Evolutionary conservation across 2,888 invertebrate genomes (phyloP), one percentile per base, ranked within the genome.

Genomic region (Lochmaea crataegi): DNA sequence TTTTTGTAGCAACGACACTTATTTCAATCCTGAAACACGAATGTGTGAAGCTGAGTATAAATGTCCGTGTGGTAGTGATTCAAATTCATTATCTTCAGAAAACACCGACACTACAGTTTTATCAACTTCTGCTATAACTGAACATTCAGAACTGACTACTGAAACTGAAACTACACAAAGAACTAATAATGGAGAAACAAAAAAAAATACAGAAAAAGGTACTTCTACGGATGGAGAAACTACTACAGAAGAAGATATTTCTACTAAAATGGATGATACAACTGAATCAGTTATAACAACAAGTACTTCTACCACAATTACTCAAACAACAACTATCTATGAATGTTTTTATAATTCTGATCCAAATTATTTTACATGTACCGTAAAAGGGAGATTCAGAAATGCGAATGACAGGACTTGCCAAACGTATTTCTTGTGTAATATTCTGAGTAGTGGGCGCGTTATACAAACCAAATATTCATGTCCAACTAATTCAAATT

Each of bases 331-430:
- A 16, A 9, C 61, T 61, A 9, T 11, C 9, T 7, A 26, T 26
- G 61, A 38, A 18, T 69, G 69, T 61, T 42, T 5, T 6, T 48
- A 69, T n/a, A 32, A 26, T 42, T n/a, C 16, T n/a, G 14, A 70
- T 65, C 51, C 70, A 22, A 56, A n/a, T 61, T 61, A 71, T 53
- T 80, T 80, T 69, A 58, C n/a, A 45, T 80, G 80, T 64, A 80
- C 85, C 0, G 72, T 85, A 1, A 85, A 84, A 1, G 89, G 89
- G 0, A 84, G 88, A 77, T 89, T 85, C 61, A 84, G 88, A 0
- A 83, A 89, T 77, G 76, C 84, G 2, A 73, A 83, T 1, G 89
- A 89, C 66, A 80, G 18, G 12, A 77, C 70, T 22, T 82, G 83
- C 74, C 65, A 73, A 53, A 78, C 71, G 14, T 83, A 82, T 60